A percentile compares a stretch with the other conserved stretches of the same genome.
Conservation (phyloP, 2,797 vertebrate genomes). For the Enteromius viviparus region DNA sequence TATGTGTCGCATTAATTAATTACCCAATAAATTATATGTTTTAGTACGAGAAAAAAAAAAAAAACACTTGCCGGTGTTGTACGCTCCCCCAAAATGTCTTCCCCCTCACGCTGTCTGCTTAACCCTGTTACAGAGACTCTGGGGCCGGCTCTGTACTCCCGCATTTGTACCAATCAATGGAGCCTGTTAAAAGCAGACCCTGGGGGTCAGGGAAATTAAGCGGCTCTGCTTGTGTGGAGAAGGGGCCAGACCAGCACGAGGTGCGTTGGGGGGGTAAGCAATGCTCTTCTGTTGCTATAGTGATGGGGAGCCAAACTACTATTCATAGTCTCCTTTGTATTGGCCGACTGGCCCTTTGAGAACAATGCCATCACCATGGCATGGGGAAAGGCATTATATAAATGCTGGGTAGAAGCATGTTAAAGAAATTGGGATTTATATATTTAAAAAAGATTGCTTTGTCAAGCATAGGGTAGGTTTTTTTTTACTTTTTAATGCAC, state of each 20-base stretch:
- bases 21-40: constrained; percentile 78
- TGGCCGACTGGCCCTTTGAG: constrained; percentile 48
- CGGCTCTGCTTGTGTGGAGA: constrained; percentile 69
- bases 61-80: constrained; percentile 48
- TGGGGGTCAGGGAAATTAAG: constrained; percentile 79
- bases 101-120: constrained; percentile 70
- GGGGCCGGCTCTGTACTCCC: constrained; percentile 65
- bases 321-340: constrained; percentile 48
- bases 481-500: background rate
- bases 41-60: constrained; percentile 53
- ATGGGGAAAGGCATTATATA: constrained; percentile 35
- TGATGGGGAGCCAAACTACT: constrained; percentile 53
- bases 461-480: background rate
- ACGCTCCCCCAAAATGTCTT: constrained; percentile 61
- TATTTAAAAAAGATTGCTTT: constrained; percentile 3
- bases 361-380: constrained; percentile 56
- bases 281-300: constrained; percentile 64
- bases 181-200: constrained; percentile 78
- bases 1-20: constrained; percentile 73
- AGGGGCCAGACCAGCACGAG: constrained; percentile 50
- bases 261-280: constrained; percentile 51
- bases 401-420: constrained; percentile 21
- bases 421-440: constrained; percentile 29
- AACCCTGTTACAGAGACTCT: constrained; percentile 75
- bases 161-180: constrained; percentile 83